Conservation (phyloP, 2,113 vertebrate species). For the Tragelaphus imberbis region DNA sequence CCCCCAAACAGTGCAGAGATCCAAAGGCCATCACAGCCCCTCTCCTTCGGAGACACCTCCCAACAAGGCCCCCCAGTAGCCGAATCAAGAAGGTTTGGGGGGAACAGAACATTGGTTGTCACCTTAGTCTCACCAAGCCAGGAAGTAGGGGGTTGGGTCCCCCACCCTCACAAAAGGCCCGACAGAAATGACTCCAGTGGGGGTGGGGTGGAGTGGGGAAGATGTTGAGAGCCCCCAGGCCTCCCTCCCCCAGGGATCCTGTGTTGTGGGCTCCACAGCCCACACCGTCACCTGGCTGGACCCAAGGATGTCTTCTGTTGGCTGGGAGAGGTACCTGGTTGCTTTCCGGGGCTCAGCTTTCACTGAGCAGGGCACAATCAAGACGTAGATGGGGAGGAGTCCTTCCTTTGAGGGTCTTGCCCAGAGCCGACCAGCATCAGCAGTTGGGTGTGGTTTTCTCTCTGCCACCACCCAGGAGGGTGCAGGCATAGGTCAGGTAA, state of each 20-base stretch:
- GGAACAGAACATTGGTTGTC: fast-evolving
- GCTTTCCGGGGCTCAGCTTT: background rate
- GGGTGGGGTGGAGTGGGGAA: fast-evolving
- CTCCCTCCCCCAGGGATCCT: background rate
- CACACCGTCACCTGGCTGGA: background rate
- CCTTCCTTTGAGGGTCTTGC: too few species aligned
- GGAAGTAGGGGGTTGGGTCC: background rate
- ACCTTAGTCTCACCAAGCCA: background rate
- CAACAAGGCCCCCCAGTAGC: background rate
- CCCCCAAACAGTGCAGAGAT: background rate
- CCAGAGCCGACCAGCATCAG: background rate
- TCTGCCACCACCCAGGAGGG: background rate
- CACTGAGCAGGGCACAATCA: background rate
- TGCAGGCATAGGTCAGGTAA: background rate
- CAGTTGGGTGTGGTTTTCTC: background rate
- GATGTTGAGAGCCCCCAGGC: fast-evolving
- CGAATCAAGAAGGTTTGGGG: background rate
- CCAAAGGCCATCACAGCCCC: background rate
- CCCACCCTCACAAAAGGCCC: background rate
- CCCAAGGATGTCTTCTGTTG: background rate
- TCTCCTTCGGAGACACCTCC: background rate
- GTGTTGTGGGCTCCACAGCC: fast-evolving
- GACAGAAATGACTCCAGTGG: background rate
- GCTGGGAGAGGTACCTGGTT: background rate
- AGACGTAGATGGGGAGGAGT: background rate